A percentile compares a stretch with the other conserved stretches of the same genome.
Conservation (phyloP, 2,888 invertebrate species). For the Torymus texanus region DNA sequence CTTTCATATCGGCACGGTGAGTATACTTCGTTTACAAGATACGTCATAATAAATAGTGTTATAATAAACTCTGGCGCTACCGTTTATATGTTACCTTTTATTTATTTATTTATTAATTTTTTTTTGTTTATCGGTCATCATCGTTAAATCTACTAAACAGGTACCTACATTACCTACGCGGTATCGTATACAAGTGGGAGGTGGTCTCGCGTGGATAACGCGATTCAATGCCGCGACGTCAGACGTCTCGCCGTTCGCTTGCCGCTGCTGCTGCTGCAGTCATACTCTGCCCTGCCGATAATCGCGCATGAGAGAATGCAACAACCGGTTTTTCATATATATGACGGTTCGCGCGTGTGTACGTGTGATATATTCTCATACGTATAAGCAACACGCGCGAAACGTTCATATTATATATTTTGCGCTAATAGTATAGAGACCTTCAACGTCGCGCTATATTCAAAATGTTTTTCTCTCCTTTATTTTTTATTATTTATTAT, state of each 20-base stretch:
- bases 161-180: conserved; percentile 75
- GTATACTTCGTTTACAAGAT: conserved; percentile 61
- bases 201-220: conserved; percentile 62
- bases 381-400: neutral
- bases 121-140: conserved; percentile 31
- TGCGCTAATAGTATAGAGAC: conserved; percentile 5
- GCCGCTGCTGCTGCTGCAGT: conserved; percentile 58
- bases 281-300: conserved; percentile 69
- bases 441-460: conserved; percentile 34
- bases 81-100: conserved; percentile 62
- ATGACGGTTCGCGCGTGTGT: neutral
- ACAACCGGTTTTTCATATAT: conserved; percentile 29
- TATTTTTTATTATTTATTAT: conserved; percentile 23
- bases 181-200: conserved; percentile 73
- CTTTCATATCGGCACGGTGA: conserved; percentile 27
- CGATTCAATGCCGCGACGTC: conserved; percentile 72
- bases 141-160: conserved; percentile 71
- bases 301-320: conserved; percentile 34
- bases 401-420: neutral
- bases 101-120: too few species aligned
- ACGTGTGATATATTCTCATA: neutral
- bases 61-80: conserved; percentile 64
- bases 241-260: conserved; percentile 67
- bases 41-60: conserved; percentile 70
- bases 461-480: neutral